Base-by-base conservation (phyloP, 2,888 invertebrate genomes). In the Meghimatium bilineatum region DNA sequence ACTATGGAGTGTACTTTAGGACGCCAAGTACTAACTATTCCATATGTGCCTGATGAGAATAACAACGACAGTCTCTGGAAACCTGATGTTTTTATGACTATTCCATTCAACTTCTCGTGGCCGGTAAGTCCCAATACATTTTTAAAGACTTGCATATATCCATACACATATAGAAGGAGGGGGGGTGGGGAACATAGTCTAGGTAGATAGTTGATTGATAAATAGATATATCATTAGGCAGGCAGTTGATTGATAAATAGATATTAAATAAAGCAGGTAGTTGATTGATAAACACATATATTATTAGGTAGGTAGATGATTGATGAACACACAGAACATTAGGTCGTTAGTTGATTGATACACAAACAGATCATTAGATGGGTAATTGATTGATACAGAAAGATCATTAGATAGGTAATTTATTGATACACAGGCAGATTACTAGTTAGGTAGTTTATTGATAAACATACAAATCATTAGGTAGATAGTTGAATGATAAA, bases 1-100 rank as follows among this genome's bases (percentile, higher is more conserved):
- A 38, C 10, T 5, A 32, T n/a, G 23, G 26, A 81, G 74, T 81
- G 81, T 20, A 81, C 81, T 12, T 60, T 81, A 0, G 81, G 81
- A 20, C 60, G 56, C 56, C 32, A 63, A 8, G 60, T 8, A 60
- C 56, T 32, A 34, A 76, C 26, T 23, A 14, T 76, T 3, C 29
- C 76, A 10, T 34, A 29, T n/a, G n/a, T 26, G 34, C 44, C n/a
- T 67, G 78, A 67, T 78, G 78, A 1, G 52, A 74, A 52, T 32
- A 52, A 14, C 74, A 74, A 52, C 20, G 52, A 10, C n/a, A 20
- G 34, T 63, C 32, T 49, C n/a, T 66, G 60, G 78, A 67, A 44
- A 34, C 67, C 66, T 8, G 78, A 67, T 10, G 63, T n/a, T 6
- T 2, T 78, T 44, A 78, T 78, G n/a, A 3, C 44, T 63, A 44